Conservation (phyloP, 2,113 vertebrate species). For the Eonycteris spelaea region DNA sequence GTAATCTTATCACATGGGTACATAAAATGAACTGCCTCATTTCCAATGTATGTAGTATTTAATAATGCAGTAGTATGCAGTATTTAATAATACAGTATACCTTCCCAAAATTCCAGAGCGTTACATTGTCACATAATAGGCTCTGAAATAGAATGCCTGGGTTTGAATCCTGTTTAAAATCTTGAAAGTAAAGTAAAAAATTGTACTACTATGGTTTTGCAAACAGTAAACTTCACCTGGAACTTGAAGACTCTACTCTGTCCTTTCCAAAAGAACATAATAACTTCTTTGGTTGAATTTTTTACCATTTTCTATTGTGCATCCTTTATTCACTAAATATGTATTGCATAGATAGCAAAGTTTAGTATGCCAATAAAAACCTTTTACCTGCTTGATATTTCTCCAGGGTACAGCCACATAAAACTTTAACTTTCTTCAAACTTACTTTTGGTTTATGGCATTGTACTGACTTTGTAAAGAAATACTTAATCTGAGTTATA, state of each 20-base stretch:
- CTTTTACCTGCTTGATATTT: background rate
- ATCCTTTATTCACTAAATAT: background rate
- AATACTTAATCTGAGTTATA: background rate
- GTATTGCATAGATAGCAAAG: background rate
- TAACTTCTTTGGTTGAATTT: background rate
- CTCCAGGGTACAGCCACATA: background rate
- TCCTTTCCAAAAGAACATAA: background rate
- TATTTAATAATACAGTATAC: background rate
- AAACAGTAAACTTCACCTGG: background rate
- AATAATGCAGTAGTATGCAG: background rate
- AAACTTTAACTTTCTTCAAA: background rate
- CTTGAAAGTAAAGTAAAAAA: background rate
- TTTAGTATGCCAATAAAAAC: background rate
- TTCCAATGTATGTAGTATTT: background rate
- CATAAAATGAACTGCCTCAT: background rate
- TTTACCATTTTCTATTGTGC: background rate
- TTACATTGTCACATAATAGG: background rate
- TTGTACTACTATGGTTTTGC: background rate
- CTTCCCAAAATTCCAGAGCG: background rate
- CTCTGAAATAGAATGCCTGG: background rate
- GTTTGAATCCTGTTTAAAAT: constrained; percentile 8
- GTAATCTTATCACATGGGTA: background rate
- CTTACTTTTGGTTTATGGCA: background rate
- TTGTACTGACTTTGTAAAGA: background rate
- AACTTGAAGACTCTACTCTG: background rate